Evolutionary conservation across 2,797 vertebrate genomes (phyloP).

Genomic region (Sebastes iracundus): DNA sequence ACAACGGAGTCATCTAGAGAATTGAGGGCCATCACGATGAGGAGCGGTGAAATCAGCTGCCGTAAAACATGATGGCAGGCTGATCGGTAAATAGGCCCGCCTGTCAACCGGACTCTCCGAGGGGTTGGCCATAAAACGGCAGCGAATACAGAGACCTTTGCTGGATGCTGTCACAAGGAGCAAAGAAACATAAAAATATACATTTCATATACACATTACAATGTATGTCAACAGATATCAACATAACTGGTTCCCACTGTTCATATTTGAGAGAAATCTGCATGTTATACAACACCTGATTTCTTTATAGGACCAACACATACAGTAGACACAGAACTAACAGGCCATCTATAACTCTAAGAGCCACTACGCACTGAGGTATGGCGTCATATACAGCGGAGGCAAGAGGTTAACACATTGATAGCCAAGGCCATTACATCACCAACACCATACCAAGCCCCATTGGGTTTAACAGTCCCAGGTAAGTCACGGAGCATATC

Average conservation of each 20-base stretch:
- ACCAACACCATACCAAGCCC: slow-evolving; percentile 31
- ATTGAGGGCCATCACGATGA: slow-evolving; percentile 22
- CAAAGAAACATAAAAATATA: background rate
- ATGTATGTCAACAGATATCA: background rate
- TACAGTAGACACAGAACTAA: background rate
- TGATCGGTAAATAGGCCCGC: slow-evolving; percentile 48
- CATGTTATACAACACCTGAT: background rate
- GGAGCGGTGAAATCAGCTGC: slow-evolving; percentile 38
- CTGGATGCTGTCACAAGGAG: background rate
- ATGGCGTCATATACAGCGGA: background rate
- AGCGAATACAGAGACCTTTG: background rate
- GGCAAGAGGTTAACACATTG: slow-evolving; percentile 26
- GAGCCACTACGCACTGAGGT: background rate
- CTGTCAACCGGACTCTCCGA: slow-evolving; percentile 18
- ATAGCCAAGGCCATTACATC: slow-evolving; percentile 39
- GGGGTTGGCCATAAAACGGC: slow-evolving; percentile 28
- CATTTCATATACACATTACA: slow-evolving; percentile 1
- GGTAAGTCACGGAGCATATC: slow-evolving; percentile 18
- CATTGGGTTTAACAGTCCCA: slow-evolving; percentile 47
- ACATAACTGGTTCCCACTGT: background rate
- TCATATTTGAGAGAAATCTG: background rate
- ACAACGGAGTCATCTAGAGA: slow-evolving; percentile 31
- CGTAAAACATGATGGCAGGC: slow-evolving; percentile 46
- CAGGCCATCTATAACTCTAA: background rate
- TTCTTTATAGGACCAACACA: background rate